phyloP scores from a whole-genome alignment of 2,113 vertebrate genomes.

The Phaethornis superciliosus region DNA sequence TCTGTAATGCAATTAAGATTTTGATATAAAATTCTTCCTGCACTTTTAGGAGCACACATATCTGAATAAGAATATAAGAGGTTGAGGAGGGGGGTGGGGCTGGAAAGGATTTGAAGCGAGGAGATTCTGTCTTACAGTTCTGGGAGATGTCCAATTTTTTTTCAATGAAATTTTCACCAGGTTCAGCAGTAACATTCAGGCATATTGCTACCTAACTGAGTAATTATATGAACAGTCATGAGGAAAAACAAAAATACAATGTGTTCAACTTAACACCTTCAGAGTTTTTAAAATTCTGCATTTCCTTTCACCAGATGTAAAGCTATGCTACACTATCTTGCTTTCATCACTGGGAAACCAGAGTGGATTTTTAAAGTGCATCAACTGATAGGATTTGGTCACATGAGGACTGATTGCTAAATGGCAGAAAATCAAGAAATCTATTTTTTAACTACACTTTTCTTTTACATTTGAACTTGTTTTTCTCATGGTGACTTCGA shows the following conservation, averaged over 20 bases:
- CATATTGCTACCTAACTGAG: not conserved
- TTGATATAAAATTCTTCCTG: not conserved
- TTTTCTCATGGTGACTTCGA: constrained; percentile 14
- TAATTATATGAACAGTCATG: not conserved
- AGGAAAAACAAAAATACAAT: not conserved
- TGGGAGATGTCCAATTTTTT: not conserved
- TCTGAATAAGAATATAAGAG: not conserved
- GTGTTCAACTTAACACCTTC: not conserved
- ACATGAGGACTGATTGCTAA: not conserved
- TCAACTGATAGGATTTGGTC: not conserved
- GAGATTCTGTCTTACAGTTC: not conserved
- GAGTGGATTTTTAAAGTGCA: not conserved
- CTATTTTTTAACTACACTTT: not conserved
- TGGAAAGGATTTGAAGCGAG: not conserved
- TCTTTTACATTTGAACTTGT: constrained; percentile 28
- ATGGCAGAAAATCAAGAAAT: constrained; percentile 23
- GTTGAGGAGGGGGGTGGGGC: not conserved
- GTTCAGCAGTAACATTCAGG: not conserved
- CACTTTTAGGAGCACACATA: not conserved
- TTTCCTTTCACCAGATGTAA: not conserved
- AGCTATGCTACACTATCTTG: not conserved
- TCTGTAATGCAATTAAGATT: not conserved
- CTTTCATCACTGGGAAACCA: not conserved
- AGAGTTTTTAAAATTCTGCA: not conserved
- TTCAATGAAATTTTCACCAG: not conserved